Evolutionary conservation across 2,797 vertebrate genomes (phyloP), one percentile per base, ranked within the genome.

Genomic region (Mus spretus): DNA sequence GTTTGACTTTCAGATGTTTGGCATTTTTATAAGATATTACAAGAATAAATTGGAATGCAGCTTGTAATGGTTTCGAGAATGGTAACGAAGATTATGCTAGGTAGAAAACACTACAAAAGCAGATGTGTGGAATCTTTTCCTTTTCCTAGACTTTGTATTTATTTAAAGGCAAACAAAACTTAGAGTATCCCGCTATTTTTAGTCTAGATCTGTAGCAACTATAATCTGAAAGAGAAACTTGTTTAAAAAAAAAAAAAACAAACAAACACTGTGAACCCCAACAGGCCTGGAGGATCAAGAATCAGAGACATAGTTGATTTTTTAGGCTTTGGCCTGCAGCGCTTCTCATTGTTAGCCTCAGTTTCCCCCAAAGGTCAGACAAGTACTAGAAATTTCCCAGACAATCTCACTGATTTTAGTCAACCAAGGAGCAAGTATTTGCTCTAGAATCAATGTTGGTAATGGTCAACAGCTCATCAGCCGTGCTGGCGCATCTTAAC

Each of bases 31-130:
- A 96, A 93, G 93, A 92, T 93, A 67, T 22, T 95, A 72, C 95
- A 96, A 89, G 93, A 98, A 91, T 95, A 97, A 97, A 78, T 67
- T 82, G 91, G 47, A 95, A 59, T 74, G 96, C 22, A 55, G 77
- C 94, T 20, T 74, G 93, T n/a, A 79, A 34, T 87, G 70, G 84
- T 97, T 96, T 97, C 95, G 88, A 92, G 79, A 47, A 47, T 47
- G 47, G 20, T 37, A 94, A 85, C 85, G 24, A 80, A 94, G 47
- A 95, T 70, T 57, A 74, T 78, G 82, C 40, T 74, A 93, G 74
- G 47, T 80, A 93, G 90, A 85, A 91, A 80, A 89, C 50, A 55
- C 24, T 81, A 13, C 20, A 40, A 44, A 59, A 65, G 37, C 74
- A 57, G 55, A 47, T 37, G 6, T 90, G 1, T 44, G 2, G 65